A percentile compares a stretch with the other conserved stretches of the same genome.
These are phyloP conservation scores for Eidolon dupreanum DNA, from an alignment of 2,797 vertebrate species.

Conservation along the genomic window DNA sequence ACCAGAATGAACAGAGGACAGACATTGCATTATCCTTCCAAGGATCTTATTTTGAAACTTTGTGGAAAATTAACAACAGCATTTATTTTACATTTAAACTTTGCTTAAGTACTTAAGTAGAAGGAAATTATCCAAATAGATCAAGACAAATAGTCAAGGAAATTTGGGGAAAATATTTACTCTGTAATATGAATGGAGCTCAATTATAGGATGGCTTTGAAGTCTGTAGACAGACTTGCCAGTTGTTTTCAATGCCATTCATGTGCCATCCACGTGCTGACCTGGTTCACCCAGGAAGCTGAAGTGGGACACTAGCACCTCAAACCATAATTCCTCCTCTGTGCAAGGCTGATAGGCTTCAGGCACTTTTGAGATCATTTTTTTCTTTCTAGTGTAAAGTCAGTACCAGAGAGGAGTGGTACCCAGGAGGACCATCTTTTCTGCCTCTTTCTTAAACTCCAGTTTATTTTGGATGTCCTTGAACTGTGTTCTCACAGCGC, in stretches of 20 bases:
- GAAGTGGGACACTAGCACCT: no score
- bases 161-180: not conserved
- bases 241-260: not conserved
- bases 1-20: not conserved
- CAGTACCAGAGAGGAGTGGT: not conserved
- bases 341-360: not conserved
- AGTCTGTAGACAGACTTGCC: not conserved
- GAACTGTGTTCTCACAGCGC: not conserved
- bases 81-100: slow-evolving; percentile 33
- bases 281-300: not conserved
- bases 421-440: not conserved
- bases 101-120: not conserved
- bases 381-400: not conserved
- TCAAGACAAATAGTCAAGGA: not conserved
- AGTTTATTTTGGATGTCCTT: not conserved
- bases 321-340: not conserved
- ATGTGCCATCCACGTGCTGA: fast-evolving
- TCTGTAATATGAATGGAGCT: not conserved
- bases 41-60: not conserved
- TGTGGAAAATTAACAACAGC: not conserved
- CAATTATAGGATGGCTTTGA: not conserved
- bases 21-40: not conserved
- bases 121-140: not conserved
- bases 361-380: not conserved
- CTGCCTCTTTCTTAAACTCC: not conserved